Percentiles rank a stretch among this genome's conserved stretches.
Conservation (phyloP, 2,797 vertebrate species). For the Neostethus bicornis region DNA sequence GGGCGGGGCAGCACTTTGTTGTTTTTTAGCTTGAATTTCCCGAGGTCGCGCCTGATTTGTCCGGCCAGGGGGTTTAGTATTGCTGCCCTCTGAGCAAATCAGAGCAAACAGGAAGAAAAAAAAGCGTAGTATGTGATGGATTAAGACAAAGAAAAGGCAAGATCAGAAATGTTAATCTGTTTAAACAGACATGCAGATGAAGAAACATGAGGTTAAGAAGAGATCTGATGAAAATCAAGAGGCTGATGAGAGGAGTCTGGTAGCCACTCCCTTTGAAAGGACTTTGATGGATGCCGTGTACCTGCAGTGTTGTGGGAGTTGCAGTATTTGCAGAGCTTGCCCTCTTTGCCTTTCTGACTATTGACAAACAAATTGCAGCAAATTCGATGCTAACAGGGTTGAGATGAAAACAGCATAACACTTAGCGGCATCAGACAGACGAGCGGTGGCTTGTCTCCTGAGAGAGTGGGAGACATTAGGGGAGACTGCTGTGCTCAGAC, state of each 20-base stretch:
- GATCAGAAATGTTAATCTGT: constrained; percentile 12
- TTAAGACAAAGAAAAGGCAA: constrained; percentile 23
- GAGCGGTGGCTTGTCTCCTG: constrained; percentile 41
- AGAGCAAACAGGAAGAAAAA: constrained; percentile 42
- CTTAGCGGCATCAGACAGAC: constrained; percentile 60
- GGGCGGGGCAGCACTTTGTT: constrained; percentile 43
- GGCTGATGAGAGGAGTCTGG: constrained; percentile 8
- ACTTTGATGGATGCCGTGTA: constrained; percentile 16
- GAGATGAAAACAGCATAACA: constrained; percentile 67
- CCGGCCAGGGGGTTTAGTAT: constrained; percentile 50
- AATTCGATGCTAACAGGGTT: constrained; percentile 75
- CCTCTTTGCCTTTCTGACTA: constrained; percentile 44
- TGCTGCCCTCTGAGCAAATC: constrained; percentile 59
- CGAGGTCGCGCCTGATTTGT: constrained; percentile 55
- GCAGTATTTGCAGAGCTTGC: constrained; percentile 29
- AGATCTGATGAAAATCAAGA: constrained; percentile 8
- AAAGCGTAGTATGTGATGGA: constrained; percentile 22
- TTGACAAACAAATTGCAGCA: constrained; percentile 62
- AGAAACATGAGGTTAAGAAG: constrained; percentile 3
- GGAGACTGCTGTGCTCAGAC: constrained; percentile 36
- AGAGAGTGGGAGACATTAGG: constrained; percentile 58
- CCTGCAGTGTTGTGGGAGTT: constrained; percentile 21
- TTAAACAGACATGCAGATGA: constrained; percentile 18
- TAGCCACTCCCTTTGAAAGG: constrained; percentile 1
- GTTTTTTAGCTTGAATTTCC: constrained; percentile 66